Evolutionary conservation across 2,888 invertebrate genomes (phyloP), one percentile per base, ranked within the genome.

Genomic region (Thera obeliscata): DNA sequence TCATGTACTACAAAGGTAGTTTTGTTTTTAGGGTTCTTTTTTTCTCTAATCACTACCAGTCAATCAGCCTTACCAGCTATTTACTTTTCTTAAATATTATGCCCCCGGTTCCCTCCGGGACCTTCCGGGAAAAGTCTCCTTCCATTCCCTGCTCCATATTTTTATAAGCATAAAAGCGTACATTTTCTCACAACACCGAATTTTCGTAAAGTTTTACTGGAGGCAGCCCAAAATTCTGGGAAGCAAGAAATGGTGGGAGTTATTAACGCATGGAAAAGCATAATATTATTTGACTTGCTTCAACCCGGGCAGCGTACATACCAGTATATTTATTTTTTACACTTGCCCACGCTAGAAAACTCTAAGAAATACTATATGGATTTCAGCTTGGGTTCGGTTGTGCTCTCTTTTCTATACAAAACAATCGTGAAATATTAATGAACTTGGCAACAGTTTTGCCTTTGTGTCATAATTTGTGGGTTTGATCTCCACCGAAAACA

Each of bases 241-340:
- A 56, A 55, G 41, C 12, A 48, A 48, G 22, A 48, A 50, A 60
- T 50, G 60, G 38, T 12, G 35, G 2, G 55, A 65, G 60, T 55
- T 50, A 49, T 60, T 65, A 61, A 46, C 61, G 52, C 49, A 41
- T 59, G 48, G 33, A 66, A 58, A 59, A 62, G 56, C 55, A 56
- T 38, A 56, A 49, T 48, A 60, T 65, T 56, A 61, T 54, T 58
- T 43, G 55, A 43, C 56, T 63, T 58, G 41, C 50, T 41, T 60
- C 56, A 49, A 43, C 41, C 41, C 56, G 41, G 22, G n/a, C 52
- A 5, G 55, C 56, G 48, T 56, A 33, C 48, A 60, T 65, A 59
- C 46, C 49, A 33, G 38, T 11, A 43, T 43, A 46, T 7, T 8
- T 22, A 22, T 22, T 46, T 46, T 55, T 55, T 43, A 59, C 49